Base-by-base conservation (phyloP, 2,797 vertebrate species). In the Poeciliopsis presidionis region DNA sequence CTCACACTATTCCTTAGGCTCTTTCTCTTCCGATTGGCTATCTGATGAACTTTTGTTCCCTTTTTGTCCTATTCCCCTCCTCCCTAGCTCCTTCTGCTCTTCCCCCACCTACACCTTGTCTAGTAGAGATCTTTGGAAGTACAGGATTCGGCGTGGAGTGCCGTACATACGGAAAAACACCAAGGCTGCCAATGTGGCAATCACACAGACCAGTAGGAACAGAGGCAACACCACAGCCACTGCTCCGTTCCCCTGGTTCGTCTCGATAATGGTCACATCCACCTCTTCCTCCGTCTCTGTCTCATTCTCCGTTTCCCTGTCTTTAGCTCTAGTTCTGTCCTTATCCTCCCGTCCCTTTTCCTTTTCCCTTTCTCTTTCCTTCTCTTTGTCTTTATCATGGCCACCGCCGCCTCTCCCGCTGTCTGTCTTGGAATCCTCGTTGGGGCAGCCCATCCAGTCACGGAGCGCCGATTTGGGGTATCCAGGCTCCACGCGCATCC, bases 361-460 rank as follows among this genome's bases (percentile, higher is more conserved):
- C 36, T 41, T 88, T 89, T 11, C 65, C 74, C 86, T 89, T 57
- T 78, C 89, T 76, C 86, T 89, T 57, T 78, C 89, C 72, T 87
- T 0, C 77, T 95, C 94, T 13, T 91, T 93, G 61, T 93, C 93
- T 49, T 91, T 92, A 73, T 93, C 93, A 0, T 92, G 91, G 49
- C 92, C 92, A 0, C 91, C 91, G 1, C 90, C 94, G 0, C 92
- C 91, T 80, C 78, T 86, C 36, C 93, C 90, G 28, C 92, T 93
- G 0, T 94, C 96, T 0, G 95, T 95, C 88, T 95, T 96, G 63
- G 94, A 85, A 88, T 96, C 96, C 51, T 96, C 95, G 1, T 96
- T 95, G 57, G 96, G 93, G 82, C 97, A 98, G 81, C 96, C 95
- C 95, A 98, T 95, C 97, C 96, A 98, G 91, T 98, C 97, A 46